Evolutionary conservation across 2,888 invertebrate species (phyloP).

Genomic region (Spialia ferax): DNA sequence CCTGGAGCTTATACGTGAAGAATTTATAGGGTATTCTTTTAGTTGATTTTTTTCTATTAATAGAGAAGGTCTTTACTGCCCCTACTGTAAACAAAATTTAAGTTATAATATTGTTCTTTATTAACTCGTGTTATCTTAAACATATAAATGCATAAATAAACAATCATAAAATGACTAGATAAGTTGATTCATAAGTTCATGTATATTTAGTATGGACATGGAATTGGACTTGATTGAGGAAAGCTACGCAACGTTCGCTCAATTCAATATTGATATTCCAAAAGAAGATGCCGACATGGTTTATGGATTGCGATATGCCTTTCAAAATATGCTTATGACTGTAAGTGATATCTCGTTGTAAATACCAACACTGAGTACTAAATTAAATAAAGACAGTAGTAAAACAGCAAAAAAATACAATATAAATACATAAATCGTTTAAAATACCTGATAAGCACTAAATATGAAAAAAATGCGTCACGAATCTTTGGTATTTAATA

Average conservation of each 20-base stretch:
- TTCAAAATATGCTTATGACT: conserved; percentile 90
- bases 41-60: background rate
- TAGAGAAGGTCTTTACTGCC: no score
- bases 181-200: background rate
- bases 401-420: no score
- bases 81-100: no score
- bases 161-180: background rate
- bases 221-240: conserved; percentile 92
- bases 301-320: conserved; percentile 92
- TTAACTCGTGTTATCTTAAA: no score
- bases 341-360: conserved; percentile 77
- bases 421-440: no score
- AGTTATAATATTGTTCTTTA: no score
- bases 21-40: conserved; percentile 88
- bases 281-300: conserved; percentile 93
- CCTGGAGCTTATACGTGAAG: conserved; percentile 90
- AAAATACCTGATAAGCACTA: no score
- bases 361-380: no score
- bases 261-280: conserved; percentile 89
- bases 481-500: background rate
- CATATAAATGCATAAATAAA: no score
- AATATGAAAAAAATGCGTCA: background rate
- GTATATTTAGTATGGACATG: conserved; percentile 88
- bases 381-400: no score
- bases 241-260: conserved; percentile 90